Conservation (phyloP, 2,113 vertebrate species). For the Engystomops pustulosus region DNA sequence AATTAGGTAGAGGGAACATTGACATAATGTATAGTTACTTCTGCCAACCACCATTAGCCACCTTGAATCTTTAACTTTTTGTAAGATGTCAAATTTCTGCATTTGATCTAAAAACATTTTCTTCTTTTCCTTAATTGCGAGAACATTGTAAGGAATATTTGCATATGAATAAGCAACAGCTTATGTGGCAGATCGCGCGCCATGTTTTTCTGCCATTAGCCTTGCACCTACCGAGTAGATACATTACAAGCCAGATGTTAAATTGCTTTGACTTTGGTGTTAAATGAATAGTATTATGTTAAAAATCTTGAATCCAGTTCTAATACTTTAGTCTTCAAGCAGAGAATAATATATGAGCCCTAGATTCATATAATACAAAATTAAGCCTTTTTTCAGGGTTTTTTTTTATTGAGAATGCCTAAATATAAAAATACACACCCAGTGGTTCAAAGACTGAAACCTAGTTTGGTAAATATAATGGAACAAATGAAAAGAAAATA, state of each 20-base stretch:
- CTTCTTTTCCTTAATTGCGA: constrained; percentile 30
- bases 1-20: constrained; percentile 25
- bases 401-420: constrained; percentile 9
- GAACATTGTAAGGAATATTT: constrained; percentile 53
- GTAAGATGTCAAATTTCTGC: constrained; percentile 21
- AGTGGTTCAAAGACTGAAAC: constrained; percentile 63
- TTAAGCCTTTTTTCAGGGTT: background rate
- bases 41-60: constrained; percentile 27
- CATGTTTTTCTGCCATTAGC: constrained; percentile 46
- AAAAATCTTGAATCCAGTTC: constrained; percentile 34
- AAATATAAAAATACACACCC: constrained; percentile 10
- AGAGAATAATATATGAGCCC: constrained; percentile 14
- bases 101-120: constrained; percentile 46
- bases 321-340: constrained; percentile 23
- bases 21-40: constrained; percentile 30
- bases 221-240: constrained; percentile 40
- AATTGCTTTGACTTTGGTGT: constrained; percentile 48
- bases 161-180: constrained; percentile 50
- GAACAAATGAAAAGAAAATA: constrained; percentile 62
- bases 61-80: constrained; percentile 39
- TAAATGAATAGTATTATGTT: constrained; percentile 50
- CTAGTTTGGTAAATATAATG: constrained; percentile 67
- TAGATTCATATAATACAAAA: constrained; percentile 2
- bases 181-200: constrained; percentile 35
- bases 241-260: constrained; percentile 51